Base-by-base conservation (phyloP, 2,113 vertebrate species). In the Lampris incognitus region DNA sequence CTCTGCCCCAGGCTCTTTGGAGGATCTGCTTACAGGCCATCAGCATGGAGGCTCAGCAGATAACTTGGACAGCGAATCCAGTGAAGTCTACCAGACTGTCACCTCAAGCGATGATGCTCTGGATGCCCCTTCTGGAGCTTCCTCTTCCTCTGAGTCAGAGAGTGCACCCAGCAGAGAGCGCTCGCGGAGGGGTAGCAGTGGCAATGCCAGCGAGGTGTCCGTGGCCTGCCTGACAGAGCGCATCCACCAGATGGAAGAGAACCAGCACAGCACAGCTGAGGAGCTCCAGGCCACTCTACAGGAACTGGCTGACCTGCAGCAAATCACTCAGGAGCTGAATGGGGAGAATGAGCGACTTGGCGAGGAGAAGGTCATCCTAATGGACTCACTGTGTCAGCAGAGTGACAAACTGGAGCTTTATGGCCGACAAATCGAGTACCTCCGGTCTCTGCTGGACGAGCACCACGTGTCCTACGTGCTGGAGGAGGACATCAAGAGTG, bases 191-290 rank as follows among this genome's bases (percentile, higher is more conserved):
- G 96, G 96, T 48, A 96, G 96, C 88, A 96, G 96, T 0, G 96
- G 96, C 55, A 96, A 96, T 0, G 93, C 94, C 1, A 97, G 96
- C 1, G 97, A 98, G 52, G 97, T 97, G 51, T 98, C 97, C 0
- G 96, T 99, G 2, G 97, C 97, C 7, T 97, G 97, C 86, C 82
- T 98, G 84, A 99, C 97, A 0, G 97, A 99, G 70, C 93, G 97
- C 9, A 97, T 99, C 68, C 97, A 98, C 83, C 97, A 98, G 82
- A 98, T 99, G 97, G 97, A 99, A 42, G 97, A 99, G 94, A 98
- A 97, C 78, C 97, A 99, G 11, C 97, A 99, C 87, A 98, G 97
- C 52, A 99, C 97, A 0, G 92, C 97, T 0, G 97, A 98, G 89
- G 97, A 98, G 79, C 97, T 99, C 1, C 97, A 99, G 88, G 97